Conservation (phyloP, 2,888 invertebrate species). For the Dasypogon diadema region DNA sequence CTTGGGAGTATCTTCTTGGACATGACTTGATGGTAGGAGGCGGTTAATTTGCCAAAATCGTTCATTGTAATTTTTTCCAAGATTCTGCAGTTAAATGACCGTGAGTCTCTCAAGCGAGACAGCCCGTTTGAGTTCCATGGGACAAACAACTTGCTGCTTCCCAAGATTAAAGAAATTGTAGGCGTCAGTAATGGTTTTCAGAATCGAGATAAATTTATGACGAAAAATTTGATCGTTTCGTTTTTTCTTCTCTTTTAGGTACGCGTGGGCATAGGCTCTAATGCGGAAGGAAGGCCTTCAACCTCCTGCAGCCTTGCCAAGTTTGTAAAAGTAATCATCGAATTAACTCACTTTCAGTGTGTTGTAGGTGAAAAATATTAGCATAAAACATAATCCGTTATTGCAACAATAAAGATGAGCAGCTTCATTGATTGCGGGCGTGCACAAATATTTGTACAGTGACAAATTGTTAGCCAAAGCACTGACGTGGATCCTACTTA, state of each 20-base stretch:
- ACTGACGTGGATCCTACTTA: no score
- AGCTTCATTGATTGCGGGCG: not conserved
- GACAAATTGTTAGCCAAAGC: slow-evolving; percentile 19
- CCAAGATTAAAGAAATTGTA: not conserved
- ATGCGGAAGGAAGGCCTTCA: slow-evolving; percentile 2
- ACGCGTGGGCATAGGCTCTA: not conserved
- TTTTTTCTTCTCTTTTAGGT: not conserved
- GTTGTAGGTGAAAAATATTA: not conserved
- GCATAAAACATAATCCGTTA: slow-evolving; percentile 14
- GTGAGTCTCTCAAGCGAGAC: slow-evolving; percentile 6
- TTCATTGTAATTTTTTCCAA: not conserved
- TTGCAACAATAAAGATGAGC: not conserved
- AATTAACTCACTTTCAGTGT: slow-evolving; percentile 19
- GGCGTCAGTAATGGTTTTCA: not conserved
- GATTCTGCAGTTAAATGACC: slow-evolving; percentile 44
- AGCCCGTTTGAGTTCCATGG: not conserved
- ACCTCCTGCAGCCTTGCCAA: slow-evolving; percentile 16
- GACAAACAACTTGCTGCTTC: not conserved
- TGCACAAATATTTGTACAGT: not conserved
- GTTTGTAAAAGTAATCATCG: not conserved
- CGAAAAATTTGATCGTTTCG: not conserved
- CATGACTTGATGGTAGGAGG: slow-evolving; percentile 22
- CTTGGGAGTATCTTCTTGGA: not conserved
- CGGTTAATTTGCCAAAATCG: slow-evolving; percentile 33
- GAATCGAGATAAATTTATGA: not conserved